A percentile compares a stretch with the other conserved stretches of the same genome.
Conservation (phyloP, 2,113 vertebrate species). For the Geococcyx californianus region DNA sequence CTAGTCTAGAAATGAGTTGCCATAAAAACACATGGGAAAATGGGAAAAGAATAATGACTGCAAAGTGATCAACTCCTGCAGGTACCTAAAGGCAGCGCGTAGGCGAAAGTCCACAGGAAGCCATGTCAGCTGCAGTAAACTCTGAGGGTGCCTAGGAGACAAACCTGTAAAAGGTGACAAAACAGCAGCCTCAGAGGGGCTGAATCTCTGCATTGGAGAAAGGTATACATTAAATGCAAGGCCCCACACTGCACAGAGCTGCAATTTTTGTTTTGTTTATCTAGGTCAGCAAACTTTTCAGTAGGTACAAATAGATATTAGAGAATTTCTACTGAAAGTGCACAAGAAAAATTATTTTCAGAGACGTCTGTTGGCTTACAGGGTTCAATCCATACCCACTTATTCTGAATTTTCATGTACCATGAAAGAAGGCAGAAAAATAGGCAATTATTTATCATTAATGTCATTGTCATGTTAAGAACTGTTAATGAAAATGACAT, state of each 20-base stretch:
- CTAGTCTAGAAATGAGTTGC: slow-evolving; percentile 49
- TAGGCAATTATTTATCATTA: not conserved
- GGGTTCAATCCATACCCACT: not conserved
- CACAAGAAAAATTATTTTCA: not conserved
- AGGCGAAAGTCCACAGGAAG: slow-evolving; percentile 55
- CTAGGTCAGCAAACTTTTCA: not conserved
- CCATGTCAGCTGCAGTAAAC: slow-evolving; percentile 24
- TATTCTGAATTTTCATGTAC: not conserved
- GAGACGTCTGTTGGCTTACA: not conserved
- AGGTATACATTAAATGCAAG: not conserved
- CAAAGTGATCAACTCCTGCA: slow-evolving; percentile 28
- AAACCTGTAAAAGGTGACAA: slow-evolving; percentile 40
- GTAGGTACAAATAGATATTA: not conserved
- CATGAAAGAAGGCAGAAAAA: not conserved
- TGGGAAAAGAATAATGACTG: slow-evolving; percentile 40
- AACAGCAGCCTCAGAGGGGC: not conserved
- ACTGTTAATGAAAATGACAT: not conserved
- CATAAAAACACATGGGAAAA: slow-evolving; percentile 64
- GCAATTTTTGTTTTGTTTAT: not conserved
- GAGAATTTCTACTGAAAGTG: not conserved
- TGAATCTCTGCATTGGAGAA: not conserved
- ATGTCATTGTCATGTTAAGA: not conserved
- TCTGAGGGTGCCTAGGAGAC: slow-evolving; percentile 50
- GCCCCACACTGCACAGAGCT: not conserved
- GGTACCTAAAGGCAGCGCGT: not conserved